Conservation (phyloP, 1,140 invertebrate species). For the Thereuonema tuberculata region DNA sequence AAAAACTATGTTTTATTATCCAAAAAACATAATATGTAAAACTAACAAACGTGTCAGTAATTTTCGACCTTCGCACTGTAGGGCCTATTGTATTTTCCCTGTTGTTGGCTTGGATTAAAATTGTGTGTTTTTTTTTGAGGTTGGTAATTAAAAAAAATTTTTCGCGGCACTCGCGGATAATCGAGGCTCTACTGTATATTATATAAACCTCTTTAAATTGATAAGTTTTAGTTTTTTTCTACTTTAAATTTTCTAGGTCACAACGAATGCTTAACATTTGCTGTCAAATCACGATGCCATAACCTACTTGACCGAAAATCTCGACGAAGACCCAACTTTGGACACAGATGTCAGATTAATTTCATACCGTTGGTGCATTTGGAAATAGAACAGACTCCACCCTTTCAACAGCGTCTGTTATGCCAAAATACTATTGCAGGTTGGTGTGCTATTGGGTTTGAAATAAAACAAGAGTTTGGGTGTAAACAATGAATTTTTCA, state of each 20-base stretch:
- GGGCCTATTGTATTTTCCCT: too few relatives aligned
- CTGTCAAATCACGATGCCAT: slow-evolving; percentile 29
- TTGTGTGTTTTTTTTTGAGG: too few relatives aligned
- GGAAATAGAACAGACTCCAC: slow-evolving; percentile 14
- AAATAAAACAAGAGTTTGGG: background rate
- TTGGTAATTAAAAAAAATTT: too few relatives aligned
- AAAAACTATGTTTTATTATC: too few relatives aligned
- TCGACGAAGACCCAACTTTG: slow-evolving; percentile 10
- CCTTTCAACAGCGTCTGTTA: slow-evolving; percentile 24
- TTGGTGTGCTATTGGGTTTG: background rate
- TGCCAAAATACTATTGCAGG: slow-evolving; percentile 21
- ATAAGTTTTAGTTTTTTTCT: too few relatives aligned
- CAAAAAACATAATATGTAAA: too few relatives aligned
- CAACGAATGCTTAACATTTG: slow-evolving; percentile 29
- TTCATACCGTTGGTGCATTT: slow-evolving; percentile 34
- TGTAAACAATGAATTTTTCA: background rate
- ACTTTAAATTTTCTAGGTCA: slow-evolving; percentile 24
- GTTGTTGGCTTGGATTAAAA: too few relatives aligned
- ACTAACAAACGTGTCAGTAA: too few relatives aligned
- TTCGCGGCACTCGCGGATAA: too few relatives aligned
- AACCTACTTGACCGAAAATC: slow-evolving; percentile 26
- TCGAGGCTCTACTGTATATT: too few relatives aligned
- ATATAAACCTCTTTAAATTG: too few relatives aligned
- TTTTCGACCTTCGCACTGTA: too few relatives aligned
- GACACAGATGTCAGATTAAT: slow-evolving; percentile 35